Base-by-base conservation (phyloP, 2,113 vertebrate genomes). In the Lamprologus lemairii region DNA sequence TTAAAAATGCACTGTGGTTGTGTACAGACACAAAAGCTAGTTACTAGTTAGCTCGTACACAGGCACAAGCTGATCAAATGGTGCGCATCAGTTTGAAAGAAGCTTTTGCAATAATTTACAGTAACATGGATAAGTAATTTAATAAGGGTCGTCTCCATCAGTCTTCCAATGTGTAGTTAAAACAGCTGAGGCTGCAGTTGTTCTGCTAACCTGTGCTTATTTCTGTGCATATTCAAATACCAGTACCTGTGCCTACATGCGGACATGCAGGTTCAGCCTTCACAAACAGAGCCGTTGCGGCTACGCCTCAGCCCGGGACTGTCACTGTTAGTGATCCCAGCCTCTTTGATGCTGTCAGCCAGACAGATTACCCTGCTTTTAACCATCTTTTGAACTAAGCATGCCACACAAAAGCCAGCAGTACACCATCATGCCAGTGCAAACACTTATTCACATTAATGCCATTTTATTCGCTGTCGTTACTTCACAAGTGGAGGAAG, bases 261-360 rank as follows among this genome's bases (percentile, higher is more conserved):
- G 13, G 37, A 71, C 84, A 21, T 26, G 19, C 54, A 85, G 75
- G 51, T 91, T 91, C 73, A 84, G 89, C 85, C 79, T 91, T 86
- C 86, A 88, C 86, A 92, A 94, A 92, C 82, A 94, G 82, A 92
- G 90, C 68, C 82, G 16, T 13, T 53, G 82, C 9, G 86, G 80
- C 84, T 85, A 84, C 71, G 60, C 90, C 91, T 93, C 75, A 5
- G 83, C 85, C 75, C 4, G n/a, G 33, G 57, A 33, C 86, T 80
- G 82, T 89, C 81, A 83, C 54, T 47, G 85, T 93, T 86, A 88
- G 88, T 92, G 88, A 90, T 83, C 51, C 73, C 89, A 68, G 82
- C 58, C n/a, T 63, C 91, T 95, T 94, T 95, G 92, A 93, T 93
- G 88, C 90, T 92, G 94, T 95, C 95, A 95, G 12, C 10, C 42